Percentiles rank a stretch among this genome's conserved stretches.
Conservation (phyloP, 2,888 invertebrate species). For the Boloria selene region DNA sequence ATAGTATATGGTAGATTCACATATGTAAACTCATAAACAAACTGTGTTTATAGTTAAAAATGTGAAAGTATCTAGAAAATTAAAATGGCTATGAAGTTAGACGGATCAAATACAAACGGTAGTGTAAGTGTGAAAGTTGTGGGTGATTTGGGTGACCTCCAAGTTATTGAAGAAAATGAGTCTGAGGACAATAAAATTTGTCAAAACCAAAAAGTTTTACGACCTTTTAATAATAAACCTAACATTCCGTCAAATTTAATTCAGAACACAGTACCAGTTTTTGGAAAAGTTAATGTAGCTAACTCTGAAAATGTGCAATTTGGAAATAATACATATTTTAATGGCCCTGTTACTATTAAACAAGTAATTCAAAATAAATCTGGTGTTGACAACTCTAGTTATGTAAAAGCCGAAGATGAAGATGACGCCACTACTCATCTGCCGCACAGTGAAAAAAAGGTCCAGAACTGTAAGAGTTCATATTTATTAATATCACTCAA, state of each 20-base stretch:
- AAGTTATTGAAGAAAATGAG: constrained; percentile 61
- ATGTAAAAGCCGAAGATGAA: constrained; percentile 49
- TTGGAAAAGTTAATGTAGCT: constrained; percentile 84
- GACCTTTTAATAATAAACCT: constrained; percentile 45
- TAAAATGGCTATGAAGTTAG: constrained; percentile 37
- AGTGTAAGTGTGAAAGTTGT: constrained; percentile 56
- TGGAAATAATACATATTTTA: constrained; percentile 89
- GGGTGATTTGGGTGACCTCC: constrained; percentile 63
- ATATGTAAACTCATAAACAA: background rate
- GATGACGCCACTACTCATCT: constrained; percentile 3
- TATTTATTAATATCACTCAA: background rate
- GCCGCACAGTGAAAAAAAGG: constrained; percentile 17
- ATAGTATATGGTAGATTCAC: no score
- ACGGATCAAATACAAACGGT: constrained; percentile 23
- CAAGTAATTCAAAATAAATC: constrained; percentile 83
- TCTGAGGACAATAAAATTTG: constrained; percentile 48
- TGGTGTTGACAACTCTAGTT: constrained; percentile 65
- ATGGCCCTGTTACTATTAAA: constrained; percentile 90
- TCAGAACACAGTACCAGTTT: constrained; percentile 51
- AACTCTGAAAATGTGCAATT: constrained; percentile 88
- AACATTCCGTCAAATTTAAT: constrained; percentile 53
- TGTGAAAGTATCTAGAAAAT: constrained; percentile 19
- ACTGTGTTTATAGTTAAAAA: constrained; percentile 14
- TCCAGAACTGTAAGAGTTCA: constrained; percentile 28
- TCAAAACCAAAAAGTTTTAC: constrained; percentile 45